Evolutionary conservation across 2,113 vertebrate genomes (phyloP), one percentile per base, ranked within the genome.

Genomic region (Apodemus speciosus): DNA sequence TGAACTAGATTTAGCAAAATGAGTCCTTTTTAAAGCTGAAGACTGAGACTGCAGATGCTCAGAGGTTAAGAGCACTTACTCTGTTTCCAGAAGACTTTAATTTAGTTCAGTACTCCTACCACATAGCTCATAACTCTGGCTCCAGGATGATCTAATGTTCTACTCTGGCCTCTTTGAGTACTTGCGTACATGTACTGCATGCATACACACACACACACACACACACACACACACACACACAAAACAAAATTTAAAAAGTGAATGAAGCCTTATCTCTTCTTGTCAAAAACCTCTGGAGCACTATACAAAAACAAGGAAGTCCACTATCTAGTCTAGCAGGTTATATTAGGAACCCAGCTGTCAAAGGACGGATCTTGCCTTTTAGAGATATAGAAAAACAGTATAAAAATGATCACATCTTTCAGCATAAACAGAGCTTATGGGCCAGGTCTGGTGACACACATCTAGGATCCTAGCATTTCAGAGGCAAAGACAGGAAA

Each of bases 361-460:
- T 58, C 93, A 94, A 68, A n/a, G 60, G 68, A 25, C 60, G 25
- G 40, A 68, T 73, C 89, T 94, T 46, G 60, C 80, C 80, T 92
- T 90, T 91, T 86, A 53, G 23, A 89, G 85, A 27, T 80, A 51
- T 3, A 60, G 25, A 23, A 46, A 88, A 76, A 75, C 86, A 64
- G 9, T 21, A 5, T 16, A 40, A 58, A 80, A 83, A 56, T 15
- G 11, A 87, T 38, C 15, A 43, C 27, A 86, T 89, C 18, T 10
- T 85, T 32, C 10, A 80, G 1, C 93, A 68, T 83, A 90, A 43
- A 32, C 64, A 51, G 27, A 94, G 64, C 80, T 94, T 4, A 60
- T 25, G n/a, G 23, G n/a, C n/a, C 11, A 38, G n/a, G 53, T 40
- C 5, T 58, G 51, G 49, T 23, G 18, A 35, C n/a, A 23, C 35